phyloP scores from a whole-genome alignment of 1,140 invertebrate species.

The Akabosia matsudoensis region DNA sequence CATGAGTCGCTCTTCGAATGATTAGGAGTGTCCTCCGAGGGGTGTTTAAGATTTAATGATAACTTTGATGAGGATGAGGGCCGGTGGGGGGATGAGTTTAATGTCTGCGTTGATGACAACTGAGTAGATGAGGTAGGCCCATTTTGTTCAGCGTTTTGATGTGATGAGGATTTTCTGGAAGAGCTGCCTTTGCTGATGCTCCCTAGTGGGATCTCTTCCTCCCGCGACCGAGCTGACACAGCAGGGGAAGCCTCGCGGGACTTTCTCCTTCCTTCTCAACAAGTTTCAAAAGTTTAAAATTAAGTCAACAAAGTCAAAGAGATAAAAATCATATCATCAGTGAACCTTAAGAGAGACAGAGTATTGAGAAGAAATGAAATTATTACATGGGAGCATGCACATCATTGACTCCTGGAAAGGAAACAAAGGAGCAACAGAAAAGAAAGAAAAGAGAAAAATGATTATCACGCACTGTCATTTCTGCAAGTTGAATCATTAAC shows the following conservation, averaged over 20 bases:
- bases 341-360: background rate
- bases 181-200: constrained; percentile 22
- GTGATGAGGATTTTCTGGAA: background rate
- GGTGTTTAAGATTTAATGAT: background rate
- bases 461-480: constrained; percentile 15
- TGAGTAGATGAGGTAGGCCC: background rate
- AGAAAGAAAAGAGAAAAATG: background rate
- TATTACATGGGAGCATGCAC: background rate
- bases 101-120: background rate
- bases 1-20: background rate
- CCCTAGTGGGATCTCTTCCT: constrained; percentile 43
- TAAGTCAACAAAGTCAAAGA: background rate
- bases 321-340: too few relatives aligned
- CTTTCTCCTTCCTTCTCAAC: constrained; percentile 15
- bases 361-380: background rate
- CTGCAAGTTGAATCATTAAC: constrained; percentile 22
- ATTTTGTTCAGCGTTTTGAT: background rate
- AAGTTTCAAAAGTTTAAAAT: background rate
- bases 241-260: constrained; percentile 36
- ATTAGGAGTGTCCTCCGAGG: background rate
- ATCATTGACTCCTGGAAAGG: background rate
- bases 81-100: background rate
- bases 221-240: constrained; percentile 7
- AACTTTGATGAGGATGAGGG: background rate
- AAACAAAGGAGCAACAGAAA: background rate